These are phyloP conservation scores for Aphyosemion australe DNA, from an alignment of 2,113 vertebrate species.

Conservation along the genomic window DNA sequence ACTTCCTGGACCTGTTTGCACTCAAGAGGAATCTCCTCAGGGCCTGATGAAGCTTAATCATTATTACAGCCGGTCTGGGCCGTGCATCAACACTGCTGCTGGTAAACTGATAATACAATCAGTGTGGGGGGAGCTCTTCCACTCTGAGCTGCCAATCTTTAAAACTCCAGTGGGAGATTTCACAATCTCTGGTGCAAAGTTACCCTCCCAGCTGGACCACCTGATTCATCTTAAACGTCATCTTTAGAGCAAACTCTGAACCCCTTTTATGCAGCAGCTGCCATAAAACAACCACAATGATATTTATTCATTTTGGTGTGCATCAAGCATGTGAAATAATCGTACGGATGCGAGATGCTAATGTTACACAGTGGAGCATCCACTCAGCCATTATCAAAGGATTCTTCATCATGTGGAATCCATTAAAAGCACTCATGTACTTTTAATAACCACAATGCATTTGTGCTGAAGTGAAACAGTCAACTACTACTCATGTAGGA, in stretches of 20 bases:
- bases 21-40: neutral
- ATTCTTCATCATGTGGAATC: neutral
- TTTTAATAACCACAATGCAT: neutral
- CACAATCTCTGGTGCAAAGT: slow-evolving; percentile 18
- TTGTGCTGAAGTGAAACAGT: slow-evolving; percentile 7
- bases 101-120: slow-evolving; percentile 45
- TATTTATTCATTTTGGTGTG: neutral
- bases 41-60: neutral
- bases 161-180: slow-evolving; percentile 26
- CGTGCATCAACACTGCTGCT: slow-evolving; percentile 25
- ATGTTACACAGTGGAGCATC: neutral
- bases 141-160: slow-evolving; percentile 32
- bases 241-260: slow-evolving; percentile 1
- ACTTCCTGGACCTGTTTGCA: neutral
- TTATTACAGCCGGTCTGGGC: neutral
- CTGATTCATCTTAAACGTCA: slow-evolving; percentile 19
- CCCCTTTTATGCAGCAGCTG: slow-evolving; percentile 1
- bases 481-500: neutral
- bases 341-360: slow-evolving; percentile 4
- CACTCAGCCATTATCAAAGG: neutral
- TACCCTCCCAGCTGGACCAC: slow-evolving; percentile 2
- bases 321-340: neutral
- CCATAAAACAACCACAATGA: neutral
- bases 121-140: neutral
- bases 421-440: slow-evolving; percentile 23